These are phyloP conservation scores for Chloropsis hardwickii DNA, from an alignment of 2,113 vertebrate species.

Conservation along the genomic window DNA sequence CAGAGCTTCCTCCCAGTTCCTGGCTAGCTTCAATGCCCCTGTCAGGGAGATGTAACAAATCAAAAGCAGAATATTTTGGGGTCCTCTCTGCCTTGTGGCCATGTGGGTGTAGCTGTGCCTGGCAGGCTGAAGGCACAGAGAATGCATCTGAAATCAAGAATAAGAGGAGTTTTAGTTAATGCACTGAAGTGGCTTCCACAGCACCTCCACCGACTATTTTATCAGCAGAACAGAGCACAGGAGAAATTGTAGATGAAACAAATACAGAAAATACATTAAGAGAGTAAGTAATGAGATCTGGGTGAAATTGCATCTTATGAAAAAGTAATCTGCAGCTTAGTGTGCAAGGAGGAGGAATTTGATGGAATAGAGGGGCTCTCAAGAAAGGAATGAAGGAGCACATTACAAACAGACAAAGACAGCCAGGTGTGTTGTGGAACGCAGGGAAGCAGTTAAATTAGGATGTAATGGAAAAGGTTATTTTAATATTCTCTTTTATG, in stretches of 20 bases:
- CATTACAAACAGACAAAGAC: constrained; percentile 44
- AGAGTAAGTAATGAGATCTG: constrained; percentile 75
- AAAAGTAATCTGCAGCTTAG: constrained; percentile 74
- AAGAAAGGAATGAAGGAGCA: constrained; percentile 49
- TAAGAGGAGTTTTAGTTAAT: not conserved
- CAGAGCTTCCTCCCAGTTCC: not conserved
- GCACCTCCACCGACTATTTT: not conserved
- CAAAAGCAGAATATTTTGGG: not conserved
- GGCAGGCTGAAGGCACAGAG: not conserved
- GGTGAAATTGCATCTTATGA: constrained; percentile 72
- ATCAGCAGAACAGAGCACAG: constrained; percentile 36
- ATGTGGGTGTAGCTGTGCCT: not conserved
- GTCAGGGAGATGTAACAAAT: not conserved
- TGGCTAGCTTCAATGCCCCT: not conserved
- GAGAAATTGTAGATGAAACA: constrained; percentile 62
- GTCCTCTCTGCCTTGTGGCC: not conserved
- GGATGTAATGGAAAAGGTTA: constrained; percentile 47
- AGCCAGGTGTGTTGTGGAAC: constrained; percentile 19
- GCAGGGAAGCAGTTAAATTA: constrained; percentile 51
- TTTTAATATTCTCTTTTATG: constrained; percentile 52
- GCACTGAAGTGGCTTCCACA: not conserved
- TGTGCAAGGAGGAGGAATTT: constrained; percentile 52
- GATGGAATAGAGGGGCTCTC: constrained; percentile 39
- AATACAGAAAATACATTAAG: constrained; percentile 69
- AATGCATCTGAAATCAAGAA: not conserved